Evolutionary conservation across 2,113 vertebrate genomes (phyloP).

Genomic region (Calyptomena viridis): DNA sequence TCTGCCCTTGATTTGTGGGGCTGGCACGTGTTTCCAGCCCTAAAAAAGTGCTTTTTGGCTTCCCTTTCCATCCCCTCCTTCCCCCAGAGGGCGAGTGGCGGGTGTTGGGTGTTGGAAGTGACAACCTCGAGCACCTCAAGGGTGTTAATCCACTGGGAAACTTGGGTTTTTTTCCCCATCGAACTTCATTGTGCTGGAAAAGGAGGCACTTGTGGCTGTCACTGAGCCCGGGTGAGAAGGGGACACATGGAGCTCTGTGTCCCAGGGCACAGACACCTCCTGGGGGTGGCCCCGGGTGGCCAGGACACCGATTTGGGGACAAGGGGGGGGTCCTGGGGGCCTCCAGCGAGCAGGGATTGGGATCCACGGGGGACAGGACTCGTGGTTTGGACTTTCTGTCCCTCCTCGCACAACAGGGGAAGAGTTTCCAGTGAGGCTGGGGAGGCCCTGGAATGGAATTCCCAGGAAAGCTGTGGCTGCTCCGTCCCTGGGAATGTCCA

Average conservation of each 20-base stretch:
- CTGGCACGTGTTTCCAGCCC: not conserved
- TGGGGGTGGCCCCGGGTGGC: too few relatives aligned
- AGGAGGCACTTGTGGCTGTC: not conserved
- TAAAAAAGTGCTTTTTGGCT: not conserved
- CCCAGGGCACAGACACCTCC: not conserved
- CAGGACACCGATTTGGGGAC: too few relatives aligned
- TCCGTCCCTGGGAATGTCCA: not conserved
- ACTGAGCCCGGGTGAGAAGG: not conserved
- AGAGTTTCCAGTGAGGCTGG: not conserved
- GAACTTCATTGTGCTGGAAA: not conserved
- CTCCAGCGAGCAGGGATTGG: not conserved
- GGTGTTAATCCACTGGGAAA: not conserved
- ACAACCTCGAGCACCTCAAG: constrained; percentile 26
- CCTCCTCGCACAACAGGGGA: not conserved
- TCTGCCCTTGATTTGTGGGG: not conserved
- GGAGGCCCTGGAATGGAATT: not conserved
- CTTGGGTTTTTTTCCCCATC: not conserved
- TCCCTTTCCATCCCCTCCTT: accelerated
- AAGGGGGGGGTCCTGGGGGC: not conserved
- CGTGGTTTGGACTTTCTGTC: not conserved
- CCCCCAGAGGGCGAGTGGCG: not conserved
- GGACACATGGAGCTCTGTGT: not conserved
- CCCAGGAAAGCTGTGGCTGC: not conserved
- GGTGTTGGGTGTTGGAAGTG: not conserved
- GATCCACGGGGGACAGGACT: not conserved